Evolutionary conservation across 2,888 invertebrate genomes (phyloP), one percentile per base, ranked within the genome.

Genomic region (Listrodromus nycthemerus): DNA sequence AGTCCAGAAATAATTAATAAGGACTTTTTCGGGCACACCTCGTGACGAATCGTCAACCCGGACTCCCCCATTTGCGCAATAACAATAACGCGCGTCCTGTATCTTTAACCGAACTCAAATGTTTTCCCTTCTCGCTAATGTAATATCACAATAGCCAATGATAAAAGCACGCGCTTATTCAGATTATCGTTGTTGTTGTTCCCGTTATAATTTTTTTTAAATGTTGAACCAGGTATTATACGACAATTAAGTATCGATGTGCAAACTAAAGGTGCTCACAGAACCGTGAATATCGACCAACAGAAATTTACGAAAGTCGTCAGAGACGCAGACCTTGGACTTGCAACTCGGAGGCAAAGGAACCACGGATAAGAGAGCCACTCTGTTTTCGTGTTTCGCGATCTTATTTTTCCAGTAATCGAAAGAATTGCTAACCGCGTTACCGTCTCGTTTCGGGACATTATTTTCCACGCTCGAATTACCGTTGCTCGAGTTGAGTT

Each of bases 251-350:
- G 50, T 65, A 30, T 76, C 30, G 66, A 81, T 71, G 82, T 90
- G 88, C 66, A 91, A 77, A 6, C 87, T 87, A 41, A 91, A 91
- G 4, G 88, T 91, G 82, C 86, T 91, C 27, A 93, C 89, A 27
- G 89, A 89, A 3, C 93, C 93, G 63, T 92, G 89, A 66, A 90
- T 91, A 48, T 93, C 93, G 24, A 92, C 88, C 24, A 90, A 91
- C n/a, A 93, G 80, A 84, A 92, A 92, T 86, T 92, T 92, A 19
- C 87, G 89, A 82, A 93, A 93, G 86, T 93, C 91, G 1, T 87
- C 69, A 0, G 93, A 93, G 58, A 92, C 89, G 75, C 89, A 91
- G 69, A 93, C 86, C 79, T 92, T 92, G 3, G 88, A 87, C 6
- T 89, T 86, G 66, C 89, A 90, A 30, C 88, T 90, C 0, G 90